Evolutionary conservation across 2,797 vertebrate species (phyloP).

Genomic region (Pseudotriccus pelzelni): DNA sequence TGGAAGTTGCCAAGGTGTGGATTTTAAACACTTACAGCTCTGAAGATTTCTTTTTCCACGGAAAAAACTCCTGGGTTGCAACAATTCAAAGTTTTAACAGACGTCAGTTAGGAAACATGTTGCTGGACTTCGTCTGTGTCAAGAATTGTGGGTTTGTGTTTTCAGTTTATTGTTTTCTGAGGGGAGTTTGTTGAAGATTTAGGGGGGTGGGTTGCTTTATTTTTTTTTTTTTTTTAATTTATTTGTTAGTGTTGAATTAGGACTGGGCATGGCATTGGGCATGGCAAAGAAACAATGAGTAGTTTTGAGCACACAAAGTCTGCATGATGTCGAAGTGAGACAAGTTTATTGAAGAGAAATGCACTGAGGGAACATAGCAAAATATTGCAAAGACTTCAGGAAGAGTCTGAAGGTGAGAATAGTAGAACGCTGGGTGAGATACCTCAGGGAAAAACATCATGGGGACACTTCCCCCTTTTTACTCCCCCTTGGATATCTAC

Average conservation of each 20-base stretch:
- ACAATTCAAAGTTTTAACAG: not conserved
- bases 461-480: not conserved
- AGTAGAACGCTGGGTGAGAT: not conserved
- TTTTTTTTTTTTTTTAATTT: not conserved
- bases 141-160: not conserved
- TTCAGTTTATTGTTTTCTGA: not conserved
- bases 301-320: not conserved
- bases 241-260: not conserved
- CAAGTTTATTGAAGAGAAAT: not conserved
- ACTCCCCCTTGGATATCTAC: not conserved
- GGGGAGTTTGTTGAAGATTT: not conserved
- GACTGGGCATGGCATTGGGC: not conserved
- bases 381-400: not conserved
- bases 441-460: not conserved
- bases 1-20: not conserved
- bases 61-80: not conserved
- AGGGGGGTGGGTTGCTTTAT: not conserved
- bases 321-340: not conserved
- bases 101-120: not conserved
- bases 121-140: not conserved
- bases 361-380: not conserved
- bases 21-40: not conserved
- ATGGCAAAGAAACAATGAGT: not conserved
- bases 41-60: not conserved
- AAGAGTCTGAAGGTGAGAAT: not conserved